These are phyloP conservation scores for Neoaliturus tenellus DNA, from an alignment of 2,888 invertebrate genomes.

Conservation along the genomic window DNA sequence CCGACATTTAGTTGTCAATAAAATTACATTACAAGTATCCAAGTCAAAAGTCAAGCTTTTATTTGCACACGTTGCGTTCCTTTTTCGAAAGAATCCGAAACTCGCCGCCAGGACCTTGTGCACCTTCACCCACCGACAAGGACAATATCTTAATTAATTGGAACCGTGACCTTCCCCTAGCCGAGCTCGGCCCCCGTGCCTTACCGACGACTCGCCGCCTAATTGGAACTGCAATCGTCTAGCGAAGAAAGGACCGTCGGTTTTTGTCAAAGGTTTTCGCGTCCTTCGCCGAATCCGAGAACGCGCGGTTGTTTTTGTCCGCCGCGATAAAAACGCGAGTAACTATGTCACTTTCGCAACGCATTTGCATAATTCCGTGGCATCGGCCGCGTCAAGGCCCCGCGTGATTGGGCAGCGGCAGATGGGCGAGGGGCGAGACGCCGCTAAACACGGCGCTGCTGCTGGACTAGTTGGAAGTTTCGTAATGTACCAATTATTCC, in stretches of 20 bases:
- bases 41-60: no score
- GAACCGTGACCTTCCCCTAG: constrained; percentile 7
- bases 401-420: not conserved
- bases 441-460: no score
- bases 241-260: not conserved
- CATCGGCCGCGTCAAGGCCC: not conserved
- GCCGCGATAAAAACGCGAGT: not conserved
- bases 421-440: no score
- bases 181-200: not conserved
- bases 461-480: no score
- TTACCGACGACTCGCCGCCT: not conserved
- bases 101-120: no score
- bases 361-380: not conserved
- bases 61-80: no score
- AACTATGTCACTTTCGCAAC: constrained; percentile 14
- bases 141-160: constrained; percentile 8
- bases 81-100: no score
- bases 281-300: not conserved
- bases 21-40: no score
- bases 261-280: not conserved
- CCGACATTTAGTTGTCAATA: no score
- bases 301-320: not conserved
- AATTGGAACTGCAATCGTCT: not conserved
- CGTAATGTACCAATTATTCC: no score
- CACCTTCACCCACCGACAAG: not conserved